Evolutionary conservation across 2,113 vertebrate genomes (phyloP), one percentile per base, ranked within the genome.

Genomic region (Sceloporus tristichus): DNA sequence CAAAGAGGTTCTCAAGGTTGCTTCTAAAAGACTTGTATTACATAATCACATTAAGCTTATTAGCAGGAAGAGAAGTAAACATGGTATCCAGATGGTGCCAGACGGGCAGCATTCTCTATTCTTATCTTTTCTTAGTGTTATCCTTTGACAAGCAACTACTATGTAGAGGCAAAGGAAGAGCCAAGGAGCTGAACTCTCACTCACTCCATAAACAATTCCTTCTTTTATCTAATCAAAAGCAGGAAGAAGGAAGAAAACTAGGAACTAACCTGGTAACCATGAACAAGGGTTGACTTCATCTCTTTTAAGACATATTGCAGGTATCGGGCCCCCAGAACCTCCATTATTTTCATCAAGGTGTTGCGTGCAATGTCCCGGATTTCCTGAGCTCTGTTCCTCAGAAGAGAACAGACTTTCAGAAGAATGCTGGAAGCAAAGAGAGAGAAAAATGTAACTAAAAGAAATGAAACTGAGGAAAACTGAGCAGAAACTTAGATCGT

Each of bases 351-450:
- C 89, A 97, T 95, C 79, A 99, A 96, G 1, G 99, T 99, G 89
- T 95, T 98, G 40, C 99, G 97, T 1, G 98, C 98, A 5, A 98
- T 91, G 7, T 99, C 99, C 7, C 99, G 96, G 87, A 99, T 96
- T 96, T 99, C 99, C 95, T 99, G 98, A 91, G 98, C 98, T 92
- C 98, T 98, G 92, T 98, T 99, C 94, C 97, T 98, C 95, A 99
- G 97, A 88, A 98, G 95, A 0, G 97, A 97, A 79, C 99, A 99
- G 76, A 99, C 97, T 94, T 99, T 98, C 92, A 99, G 96, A 73
- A 99, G 95, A 92, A 99, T 97, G 70, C 99, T 99, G 94, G 53
- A 90, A 95, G 79, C 1, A 87, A 77, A 93, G 81, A 87, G 0
- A 75, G 11, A 90, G 66, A 94, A 18, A 62, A 75, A 56, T 29